Evolutionary conservation across 2,888 invertebrate genomes (phyloP).

Genomic region (Temnothorax rugatulus): DNA sequence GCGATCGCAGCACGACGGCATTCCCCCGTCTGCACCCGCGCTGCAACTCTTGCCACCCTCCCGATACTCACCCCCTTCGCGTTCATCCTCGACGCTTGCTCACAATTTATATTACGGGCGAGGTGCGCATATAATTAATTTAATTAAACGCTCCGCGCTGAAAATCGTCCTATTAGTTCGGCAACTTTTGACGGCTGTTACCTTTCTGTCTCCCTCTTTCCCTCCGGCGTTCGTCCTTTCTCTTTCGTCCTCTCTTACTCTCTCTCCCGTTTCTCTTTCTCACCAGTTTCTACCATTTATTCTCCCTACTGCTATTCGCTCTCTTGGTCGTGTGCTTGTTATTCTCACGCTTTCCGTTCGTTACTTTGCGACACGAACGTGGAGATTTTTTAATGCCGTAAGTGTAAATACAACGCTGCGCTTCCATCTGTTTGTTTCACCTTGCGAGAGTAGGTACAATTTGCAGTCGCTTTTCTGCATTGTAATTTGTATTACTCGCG

Average conservation of each 20-base stretch:
- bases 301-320: slow-evolving; percentile 64
- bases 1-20: slow-evolving; percentile 81
- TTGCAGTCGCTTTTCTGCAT: slow-evolving; percentile 36
- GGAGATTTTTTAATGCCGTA: slow-evolving; percentile 55
- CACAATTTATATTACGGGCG: slow-evolving; percentile 85
- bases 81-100: slow-evolving; percentile 79
- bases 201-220: slow-evolving; percentile 66
- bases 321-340: slow-evolving; percentile 56
- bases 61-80: slow-evolving; percentile 69
- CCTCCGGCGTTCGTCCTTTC: slow-evolving; percentile 55
- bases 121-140: slow-evolving; percentile 86
- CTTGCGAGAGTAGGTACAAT: slow-evolving; percentile 44
- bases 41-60: slow-evolving; percentile 57
- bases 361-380: slow-evolving; percentile 60
- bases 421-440: slow-evolving; percentile 40
- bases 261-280: slow-evolving; percentile 63
- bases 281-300: slow-evolving; percentile 64
- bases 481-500: slow-evolving; percentile 49
- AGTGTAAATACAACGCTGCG: slow-evolving; percentile 56
- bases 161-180: slow-evolving; percentile 81
- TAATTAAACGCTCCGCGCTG: slow-evolving; percentile 85
- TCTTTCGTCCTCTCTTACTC: slow-evolving; percentile 63
- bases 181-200: slow-evolving; percentile 81
- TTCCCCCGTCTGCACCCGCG: slow-evolving; percentile 68
- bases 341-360: slow-evolving; percentile 61